Evolutionary conservation across 2,113 vertebrate species (phyloP).

Genomic region (Cinclus cinclus): DNA sequence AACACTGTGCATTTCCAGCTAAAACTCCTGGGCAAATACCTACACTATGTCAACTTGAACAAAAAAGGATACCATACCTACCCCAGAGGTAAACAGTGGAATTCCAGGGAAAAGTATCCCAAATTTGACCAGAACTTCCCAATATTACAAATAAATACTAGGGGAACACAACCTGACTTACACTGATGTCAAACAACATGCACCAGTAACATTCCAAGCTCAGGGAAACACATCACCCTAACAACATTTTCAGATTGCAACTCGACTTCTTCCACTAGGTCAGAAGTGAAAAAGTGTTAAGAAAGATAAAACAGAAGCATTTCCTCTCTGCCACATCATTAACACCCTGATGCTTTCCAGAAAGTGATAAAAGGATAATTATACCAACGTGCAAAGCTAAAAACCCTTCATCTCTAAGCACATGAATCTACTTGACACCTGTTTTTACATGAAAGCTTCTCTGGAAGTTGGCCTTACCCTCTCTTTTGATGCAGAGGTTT

Average conservation of each 20-base stretch:
- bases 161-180: neutral
- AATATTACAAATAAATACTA: neutral
- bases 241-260: neutral
- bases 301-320: neutral
- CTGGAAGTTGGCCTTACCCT: constrained; percentile 61
- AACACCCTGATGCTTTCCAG: neutral
- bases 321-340: neutral
- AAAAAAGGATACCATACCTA: rapidly evolving
- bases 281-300: neutral
- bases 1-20: neutral
- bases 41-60: neutral
- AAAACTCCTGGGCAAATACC: neutral
- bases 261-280: neutral
- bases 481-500: constrained; percentile 83
- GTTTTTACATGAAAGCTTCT: neutral
- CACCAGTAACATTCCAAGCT: neutral
- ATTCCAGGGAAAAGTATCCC: neutral
- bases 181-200: neutral
- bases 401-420: neutral
- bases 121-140: neutral
- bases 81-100: neutral
- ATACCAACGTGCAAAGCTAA: neutral
- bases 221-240: neutral
- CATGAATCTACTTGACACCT: neutral
- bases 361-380: neutral